A percentile compares a stretch with the other conserved stretches of the same genome.
Conservation (phyloP, 2,113 vertebrate species). For the Erpornis zantholeuca region DNA sequence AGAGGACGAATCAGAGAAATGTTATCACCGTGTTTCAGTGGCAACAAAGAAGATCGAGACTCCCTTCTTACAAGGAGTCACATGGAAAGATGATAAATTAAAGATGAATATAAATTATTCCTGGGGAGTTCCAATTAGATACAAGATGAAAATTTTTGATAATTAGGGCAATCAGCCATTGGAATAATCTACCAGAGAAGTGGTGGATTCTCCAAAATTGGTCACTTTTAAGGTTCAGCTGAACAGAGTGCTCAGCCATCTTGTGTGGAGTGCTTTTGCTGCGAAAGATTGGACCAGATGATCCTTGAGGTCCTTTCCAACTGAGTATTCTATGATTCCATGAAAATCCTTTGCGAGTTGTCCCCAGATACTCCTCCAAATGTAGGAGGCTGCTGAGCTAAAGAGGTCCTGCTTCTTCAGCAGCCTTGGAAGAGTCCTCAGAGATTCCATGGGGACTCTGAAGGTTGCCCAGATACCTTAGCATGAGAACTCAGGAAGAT, state of each 20-base stretch:
- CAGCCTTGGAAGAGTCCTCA: neutral
- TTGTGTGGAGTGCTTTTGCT: neutral
- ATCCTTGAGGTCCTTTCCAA: neutral
- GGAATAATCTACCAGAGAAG: neutral
- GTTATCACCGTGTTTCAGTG: neutral
- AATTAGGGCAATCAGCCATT: neutral
- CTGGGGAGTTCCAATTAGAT: neutral
- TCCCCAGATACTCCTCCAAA: neutral
- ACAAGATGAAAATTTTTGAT: neutral
- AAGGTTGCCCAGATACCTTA: neutral
- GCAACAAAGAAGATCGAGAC: fast-evolving
- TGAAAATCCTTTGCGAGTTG: neutral
- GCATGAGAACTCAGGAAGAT: neutral
- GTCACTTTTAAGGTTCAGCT: neutral
- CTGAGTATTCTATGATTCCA: neutral
- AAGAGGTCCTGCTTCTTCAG: neutral
- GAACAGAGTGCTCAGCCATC: fast-evolving
- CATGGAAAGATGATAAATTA: neutral
- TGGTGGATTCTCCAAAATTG: neutral
- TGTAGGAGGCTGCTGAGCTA: neutral
- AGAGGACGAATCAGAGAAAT: neutral
- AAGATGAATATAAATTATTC: neutral
- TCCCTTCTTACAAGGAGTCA: neutral
- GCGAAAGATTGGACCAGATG: neutral
- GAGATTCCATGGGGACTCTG: neutral